Evolutionary conservation across 1,140 invertebrate species (phyloP).

Genomic region (Dreissena polymorpha): DNA sequence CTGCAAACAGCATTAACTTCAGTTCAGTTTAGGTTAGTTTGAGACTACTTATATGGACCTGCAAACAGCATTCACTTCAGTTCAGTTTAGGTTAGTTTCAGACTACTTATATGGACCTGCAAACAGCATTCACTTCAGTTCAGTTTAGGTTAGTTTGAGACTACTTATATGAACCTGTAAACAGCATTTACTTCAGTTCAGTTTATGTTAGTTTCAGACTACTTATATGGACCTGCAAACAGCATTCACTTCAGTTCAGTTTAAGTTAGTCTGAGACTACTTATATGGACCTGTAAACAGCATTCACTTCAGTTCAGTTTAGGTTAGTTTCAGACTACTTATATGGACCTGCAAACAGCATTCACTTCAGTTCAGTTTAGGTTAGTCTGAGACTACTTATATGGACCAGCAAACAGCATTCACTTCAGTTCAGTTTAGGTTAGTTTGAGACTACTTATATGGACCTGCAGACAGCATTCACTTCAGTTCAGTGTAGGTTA

Average conservation of each 20-base stretch:
- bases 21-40: not conserved
- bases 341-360: slow-evolving; percentile 84
- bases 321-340: too few relatives aligned
- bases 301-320: not conserved
- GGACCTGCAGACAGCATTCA: slow-evolving; percentile 82
- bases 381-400: too few relatives aligned
- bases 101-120: too few relatives aligned
- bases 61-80: slow-evolving; percentile 53
- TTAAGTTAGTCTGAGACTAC: too few relatives aligned
- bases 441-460: too few relatives aligned
- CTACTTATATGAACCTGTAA: slow-evolving; percentile 85
- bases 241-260: not conserved
- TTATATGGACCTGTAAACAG: slow-evolving; percentile 85
- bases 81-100: not conserved
- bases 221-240: slow-evolving; percentile 86
- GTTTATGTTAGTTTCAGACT: not conserved
- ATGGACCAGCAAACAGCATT: slow-evolving; percentile 83
- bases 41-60: too few relatives aligned
- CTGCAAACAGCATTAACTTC: slow-evolving; percentile 77
- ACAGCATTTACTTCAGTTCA: not conserved
- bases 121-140: slow-evolving; percentile 47
- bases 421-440: not conserved
- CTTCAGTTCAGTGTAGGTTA: not conserved
- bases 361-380: not conserved
- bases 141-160: too few relatives aligned